Percentiles rank a stretch among this genome's conserved stretches.
These are phyloP conservation scores for Margaritifera margaritifera DNA, from an alignment of 2,888 invertebrate species.

Conservation along the genomic window DNA sequence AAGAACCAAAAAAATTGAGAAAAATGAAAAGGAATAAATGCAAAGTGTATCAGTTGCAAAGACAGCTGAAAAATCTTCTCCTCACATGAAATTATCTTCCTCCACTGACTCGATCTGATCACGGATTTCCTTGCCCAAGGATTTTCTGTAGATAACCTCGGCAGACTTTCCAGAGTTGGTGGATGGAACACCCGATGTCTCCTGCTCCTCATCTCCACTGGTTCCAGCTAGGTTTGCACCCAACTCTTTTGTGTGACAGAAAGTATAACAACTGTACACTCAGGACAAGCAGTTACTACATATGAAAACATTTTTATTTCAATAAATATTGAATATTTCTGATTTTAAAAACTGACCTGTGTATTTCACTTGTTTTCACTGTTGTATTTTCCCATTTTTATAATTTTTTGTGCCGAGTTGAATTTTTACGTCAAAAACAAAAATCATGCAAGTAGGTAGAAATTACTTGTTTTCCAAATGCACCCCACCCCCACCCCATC, in stretches of 20 bases:
- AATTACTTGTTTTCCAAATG: too few species aligned
- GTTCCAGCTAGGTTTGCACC: conserved; percentile 85
- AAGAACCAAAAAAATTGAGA: too few species aligned
- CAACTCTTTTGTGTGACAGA: conserved; percentile 78
- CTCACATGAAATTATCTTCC: conserved; percentile 62
- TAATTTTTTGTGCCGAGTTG: too few species aligned
- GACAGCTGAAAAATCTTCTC: not conserved
- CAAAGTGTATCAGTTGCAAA: not conserved
- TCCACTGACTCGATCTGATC: conserved; percentile 58
- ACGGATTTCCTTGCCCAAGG: conserved; percentile 48
- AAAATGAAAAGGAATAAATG: not conserved
- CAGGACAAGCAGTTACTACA: not conserved
- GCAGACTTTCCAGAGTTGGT: conserved; percentile 66
- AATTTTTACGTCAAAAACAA: too few species aligned
- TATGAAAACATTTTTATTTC: not conserved
- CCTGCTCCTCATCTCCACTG: conserved; percentile 76
- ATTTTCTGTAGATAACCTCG: conserved; percentile 37
- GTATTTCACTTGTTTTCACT: too few species aligned
- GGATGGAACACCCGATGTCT: conserved; percentile 79
- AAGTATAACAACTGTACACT: not conserved
- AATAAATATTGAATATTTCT: not conserved
- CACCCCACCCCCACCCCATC: too few species aligned
- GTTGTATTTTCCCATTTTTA: too few species aligned
- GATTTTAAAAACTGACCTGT: too few species aligned
- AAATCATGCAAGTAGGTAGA: too few species aligned